Percentiles rank a stretch among this genome's conserved stretches.
Evolutionary conservation across 1,140 invertebrate genomes (phyloP).

Genomic region (Drosophila serrata): DNA sequence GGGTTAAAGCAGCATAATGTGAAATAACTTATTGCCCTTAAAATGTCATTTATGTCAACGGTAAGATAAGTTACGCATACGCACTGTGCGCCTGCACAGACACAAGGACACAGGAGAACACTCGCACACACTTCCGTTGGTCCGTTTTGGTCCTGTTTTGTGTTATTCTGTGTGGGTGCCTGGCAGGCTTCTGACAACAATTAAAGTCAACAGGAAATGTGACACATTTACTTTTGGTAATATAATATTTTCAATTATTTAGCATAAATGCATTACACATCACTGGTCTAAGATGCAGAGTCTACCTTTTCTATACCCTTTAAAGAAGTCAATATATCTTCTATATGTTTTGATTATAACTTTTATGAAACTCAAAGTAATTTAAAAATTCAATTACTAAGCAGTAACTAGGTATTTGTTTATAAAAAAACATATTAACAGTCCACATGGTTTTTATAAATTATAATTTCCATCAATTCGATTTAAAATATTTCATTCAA

Average conservation of each 20-base stretch:
- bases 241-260: constrained; percentile 82
- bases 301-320: background rate
- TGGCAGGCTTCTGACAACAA: constrained; percentile 71
- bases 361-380: too few relatives aligned
- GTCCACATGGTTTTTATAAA: too few relatives aligned
- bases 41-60: constrained; percentile 84
- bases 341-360: too few relatives aligned
- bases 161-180: constrained; percentile 43
- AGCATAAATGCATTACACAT: constrained; percentile 65
- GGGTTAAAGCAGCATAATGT: constrained; percentile 69
- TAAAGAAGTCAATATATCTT: background rate
- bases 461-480: too few relatives aligned
- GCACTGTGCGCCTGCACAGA: constrained; percentile 37
- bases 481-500: too few relatives aligned
- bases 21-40: constrained; percentile 84
- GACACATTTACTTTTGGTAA: constrained; percentile 79
- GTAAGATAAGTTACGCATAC: constrained; percentile 83
- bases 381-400: background rate
- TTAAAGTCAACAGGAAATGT: constrained; percentile 82
- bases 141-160: background rate
- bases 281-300: background rate
- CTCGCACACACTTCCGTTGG: background rate
- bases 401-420: too few relatives aligned
- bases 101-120: background rate
- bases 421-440: too few relatives aligned